phyloP scores from a whole-genome alignment of 2,888 invertebrate genomes.

The Cabera pusaria region DNA sequence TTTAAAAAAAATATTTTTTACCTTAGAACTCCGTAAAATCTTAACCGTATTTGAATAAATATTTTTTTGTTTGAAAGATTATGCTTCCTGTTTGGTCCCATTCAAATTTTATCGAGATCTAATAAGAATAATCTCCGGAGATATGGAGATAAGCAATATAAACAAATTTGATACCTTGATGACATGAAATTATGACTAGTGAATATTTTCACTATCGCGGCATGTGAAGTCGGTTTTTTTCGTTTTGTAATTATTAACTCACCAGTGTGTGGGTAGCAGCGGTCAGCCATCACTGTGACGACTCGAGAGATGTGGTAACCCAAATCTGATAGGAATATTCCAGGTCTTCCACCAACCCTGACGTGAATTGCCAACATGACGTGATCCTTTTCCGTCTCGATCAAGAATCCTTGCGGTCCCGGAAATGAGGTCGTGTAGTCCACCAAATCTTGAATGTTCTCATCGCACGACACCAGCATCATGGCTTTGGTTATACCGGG shows the following conservation, averaged over 20 bases:
- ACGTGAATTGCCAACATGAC: constrained; percentile 92
- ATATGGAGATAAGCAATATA: no score
- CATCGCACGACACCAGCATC: constrained; percentile 94
- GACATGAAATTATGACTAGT: no score
- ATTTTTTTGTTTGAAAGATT: no score
- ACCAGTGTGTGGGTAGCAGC: constrained; percentile 95
- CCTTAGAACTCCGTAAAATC: no score
- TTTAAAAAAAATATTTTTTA: background rate
- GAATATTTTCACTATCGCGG: no score
- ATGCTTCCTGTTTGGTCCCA: no score
- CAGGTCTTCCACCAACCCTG: constrained; percentile 88
- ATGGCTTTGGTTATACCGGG: constrained; percentile 87
- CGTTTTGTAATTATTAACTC: no score
- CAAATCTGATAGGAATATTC: constrained; percentile 92
- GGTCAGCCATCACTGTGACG: constrained; percentile 94
- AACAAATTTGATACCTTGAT: no score
- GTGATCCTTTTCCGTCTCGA: constrained; percentile 93
- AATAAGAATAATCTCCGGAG: no score
- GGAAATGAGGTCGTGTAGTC: constrained; percentile 86
- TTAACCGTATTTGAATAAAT: no score
- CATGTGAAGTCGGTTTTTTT: no score
- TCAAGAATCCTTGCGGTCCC: constrained; percentile 83
- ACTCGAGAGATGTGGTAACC: constrained; percentile 95
- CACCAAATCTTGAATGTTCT: constrained; percentile 86
- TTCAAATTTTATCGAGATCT: no score